Base-by-base conservation (phyloP, 2,113 vertebrate genomes). In the Merops nubicus region DNA sequence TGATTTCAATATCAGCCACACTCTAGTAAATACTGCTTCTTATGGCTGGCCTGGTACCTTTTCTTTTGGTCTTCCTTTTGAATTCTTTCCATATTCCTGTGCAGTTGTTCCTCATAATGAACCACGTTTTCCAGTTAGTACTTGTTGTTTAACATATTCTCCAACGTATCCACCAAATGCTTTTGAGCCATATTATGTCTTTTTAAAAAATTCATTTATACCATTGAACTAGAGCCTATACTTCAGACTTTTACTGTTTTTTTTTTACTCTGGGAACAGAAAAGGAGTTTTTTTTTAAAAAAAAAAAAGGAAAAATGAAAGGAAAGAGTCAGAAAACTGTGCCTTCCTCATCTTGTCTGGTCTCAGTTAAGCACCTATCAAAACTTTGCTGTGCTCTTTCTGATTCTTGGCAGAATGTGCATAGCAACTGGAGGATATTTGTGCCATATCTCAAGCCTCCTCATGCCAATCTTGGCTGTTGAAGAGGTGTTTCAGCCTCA, bases 251-350 rank as follows among this genome's bases (percentile, higher is more conserved):
- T n/a, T n/a, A n/a, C n/a, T n/a, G n/a, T n/a, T n/a, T n/a, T 4
- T 69, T 88, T 42, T 18, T 82, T 88, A 78, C 21, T 63, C 47
- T 43, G 43, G 18, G 29, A 88, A 60, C 26, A 70, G 19, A 85
- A 72, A 5, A 2, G 8, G 7, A 56, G 22, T 10, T n/a, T n/a
- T n/a, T n/a, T n/a, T n/a, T n/a, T n/a, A n/a, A n/a, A 11, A 3
- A 42, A 22, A 51, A 51, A 31, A 14, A 4, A 8, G 8, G 19
- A 31, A 48, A 47, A 15, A 47, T 10, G 12, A 23, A 34, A 43
- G 38, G 3, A 50, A 3, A n/a, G 3, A 29, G 7, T 51, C 13
- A 28, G 42, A n/a, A 89, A 82, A 51, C 33, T 12, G 28, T 8
- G 5, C 2, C 16, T 69, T 76, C 45, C 45, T 79, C 33, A 26